Conservation (phyloP, 1,140 invertebrate genomes). For the Oscheius sp. region DNA sequence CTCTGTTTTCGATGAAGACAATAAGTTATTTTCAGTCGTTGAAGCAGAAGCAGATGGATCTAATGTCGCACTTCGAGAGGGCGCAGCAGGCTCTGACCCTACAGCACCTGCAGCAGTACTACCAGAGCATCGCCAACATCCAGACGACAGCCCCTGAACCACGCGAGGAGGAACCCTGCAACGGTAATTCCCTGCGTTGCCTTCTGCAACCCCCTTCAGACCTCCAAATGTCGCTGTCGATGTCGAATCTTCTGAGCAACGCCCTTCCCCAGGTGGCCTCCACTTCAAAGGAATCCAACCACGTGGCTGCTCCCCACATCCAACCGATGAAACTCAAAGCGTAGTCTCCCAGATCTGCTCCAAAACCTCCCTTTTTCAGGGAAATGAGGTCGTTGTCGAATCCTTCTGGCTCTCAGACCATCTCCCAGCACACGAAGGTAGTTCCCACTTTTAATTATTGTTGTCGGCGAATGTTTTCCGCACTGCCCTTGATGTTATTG, state of each 20-base stretch:
- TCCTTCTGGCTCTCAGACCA: not conserved
- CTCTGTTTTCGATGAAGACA: not conserved
- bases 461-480: too few relatives aligned
- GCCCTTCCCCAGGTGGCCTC: not conserved
- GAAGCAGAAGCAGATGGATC: slow-evolving; percentile 39
- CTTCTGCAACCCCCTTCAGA: not conserved
- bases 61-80: slow-evolving; percentile 33
- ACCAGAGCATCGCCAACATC: slow-evolving; percentile 6
- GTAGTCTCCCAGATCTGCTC: not conserved
- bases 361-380: not conserved
- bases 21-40: slow-evolving; percentile 31
- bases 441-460: too few relatives aligned
- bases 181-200: not conserved
- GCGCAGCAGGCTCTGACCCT: slow-evolving; percentile 39
- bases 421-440: not conserved
- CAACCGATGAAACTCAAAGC: not conserved
- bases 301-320: not conserved
- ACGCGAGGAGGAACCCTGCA: not conserved
- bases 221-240: slow-evolving; percentile 11
- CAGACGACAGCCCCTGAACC: not conserved
- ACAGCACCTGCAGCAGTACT: slow-evolving; percentile 35
- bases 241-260: not conserved
- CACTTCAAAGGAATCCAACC: not conserved
- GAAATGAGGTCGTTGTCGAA: not conserved
- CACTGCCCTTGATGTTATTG: too few relatives aligned